Conservation (phyloP, 2,113 vertebrate genomes). For the Caloenas nicobarica region DNA sequence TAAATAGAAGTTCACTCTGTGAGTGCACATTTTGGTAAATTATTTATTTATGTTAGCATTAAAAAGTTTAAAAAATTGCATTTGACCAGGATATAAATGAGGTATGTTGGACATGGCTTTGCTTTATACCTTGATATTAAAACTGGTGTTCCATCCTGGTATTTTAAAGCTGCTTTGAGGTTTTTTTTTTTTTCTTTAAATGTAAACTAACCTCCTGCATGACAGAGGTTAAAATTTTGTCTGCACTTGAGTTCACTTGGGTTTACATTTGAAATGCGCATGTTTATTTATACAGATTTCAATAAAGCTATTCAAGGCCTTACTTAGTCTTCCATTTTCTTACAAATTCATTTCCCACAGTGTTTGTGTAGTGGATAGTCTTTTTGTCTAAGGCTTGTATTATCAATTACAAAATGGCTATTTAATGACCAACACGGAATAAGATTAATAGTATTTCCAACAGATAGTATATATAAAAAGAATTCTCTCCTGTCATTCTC, state of each 20-base stretch:
- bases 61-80: slow-evolving; percentile 85
- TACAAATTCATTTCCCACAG: slow-evolving; percentile 38
- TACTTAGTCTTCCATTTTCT: slow-evolving; percentile 74
- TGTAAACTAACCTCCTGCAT: slow-evolving; percentile 93
- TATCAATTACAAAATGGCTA: not conserved
- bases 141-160: slow-evolving; percentile 88
- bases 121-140: slow-evolving; percentile 85
- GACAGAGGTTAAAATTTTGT: slow-evolving; percentile 93
- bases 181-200: slow-evolving; percentile 74
- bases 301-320: slow-evolving; percentile 99
- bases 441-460: not conserved
- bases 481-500: not conserved
- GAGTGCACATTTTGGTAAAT: slow-evolving; percentile 99
- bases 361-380: not conserved
- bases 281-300: slow-evolving; percentile 99
- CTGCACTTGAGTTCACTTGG: slow-evolving; percentile 99
- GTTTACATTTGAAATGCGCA: slow-evolving; percentile 99
- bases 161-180: slow-evolving; percentile 84
- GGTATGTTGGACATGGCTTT: slow-evolving; percentile 79
- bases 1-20: slow-evolving; percentile 99
- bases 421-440: not conserved
- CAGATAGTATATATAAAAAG: not conserved
- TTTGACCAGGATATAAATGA: slow-evolving; percentile 88
- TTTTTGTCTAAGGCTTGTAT: not conserved
- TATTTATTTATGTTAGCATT: slow-evolving; percentile 99